These are phyloP conservation scores for Morphnarchus princeps DNA, from an alignment of 2,113 vertebrate genomes.

Conservation along the genomic window DNA sequence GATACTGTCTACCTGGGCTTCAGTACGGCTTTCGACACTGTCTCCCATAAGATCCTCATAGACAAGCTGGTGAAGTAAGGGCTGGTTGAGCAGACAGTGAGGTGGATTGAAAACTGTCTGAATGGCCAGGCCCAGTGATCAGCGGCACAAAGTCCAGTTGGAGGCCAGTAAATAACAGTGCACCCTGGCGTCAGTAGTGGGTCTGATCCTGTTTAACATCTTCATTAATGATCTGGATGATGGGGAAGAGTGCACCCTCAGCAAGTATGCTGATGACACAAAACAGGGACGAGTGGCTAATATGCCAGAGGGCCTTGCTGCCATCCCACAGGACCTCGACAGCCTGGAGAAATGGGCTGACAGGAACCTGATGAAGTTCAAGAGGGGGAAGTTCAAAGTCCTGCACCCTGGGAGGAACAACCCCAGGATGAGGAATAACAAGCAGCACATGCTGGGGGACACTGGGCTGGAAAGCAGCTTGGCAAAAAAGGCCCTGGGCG, in stretches of 20 bases:
- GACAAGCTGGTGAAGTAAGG: not conserved
- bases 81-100: not conserved
- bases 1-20: not conserved
- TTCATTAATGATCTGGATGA: not conserved
- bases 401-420: not conserved
- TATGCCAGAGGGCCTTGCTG: not conserved
- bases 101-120: not conserved
- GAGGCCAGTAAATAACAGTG: not conserved
- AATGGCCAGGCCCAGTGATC: not conserved
- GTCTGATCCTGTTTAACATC: not conserved
- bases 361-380: not conserved
- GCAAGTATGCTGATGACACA: not conserved
- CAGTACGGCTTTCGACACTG: not conserved
- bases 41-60: not conserved
- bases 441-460: not conserved
- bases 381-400: not conserved
- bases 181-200: not conserved
- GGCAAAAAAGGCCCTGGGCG: fast-evolving
- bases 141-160: not conserved
- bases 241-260: not conserved
- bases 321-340: not conserved
- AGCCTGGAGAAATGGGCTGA: not conserved
- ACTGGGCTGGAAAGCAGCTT: not conserved
- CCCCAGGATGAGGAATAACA: not conserved
- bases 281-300: not conserved